Evolutionary conservation across 2,888 invertebrate species (phyloP), one percentile per base, ranked within the genome.

Genomic region (Sarcophaga subvicina): DNA sequence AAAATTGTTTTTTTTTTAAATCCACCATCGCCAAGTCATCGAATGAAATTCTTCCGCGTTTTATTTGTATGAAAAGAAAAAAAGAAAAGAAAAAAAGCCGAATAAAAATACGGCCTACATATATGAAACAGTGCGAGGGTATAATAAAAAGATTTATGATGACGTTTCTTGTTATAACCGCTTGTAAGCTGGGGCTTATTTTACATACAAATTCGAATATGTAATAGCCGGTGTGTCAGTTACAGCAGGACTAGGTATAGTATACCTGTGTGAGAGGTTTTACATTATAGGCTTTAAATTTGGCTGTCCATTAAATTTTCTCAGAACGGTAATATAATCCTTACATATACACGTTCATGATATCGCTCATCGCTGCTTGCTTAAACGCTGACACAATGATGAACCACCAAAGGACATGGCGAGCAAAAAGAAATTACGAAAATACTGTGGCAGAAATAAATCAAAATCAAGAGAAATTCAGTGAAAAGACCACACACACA

Each of bases 121-220:
- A 69, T 12, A 37, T 37, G 37, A 37, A 37, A 3, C 37, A 37
- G 37, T 37, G 10, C 10, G 37, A 8, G 37, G 17, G 63, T 45
- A 71, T 45, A 82, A 70, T 70, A 25, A 76, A 71, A 70, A 76
- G 70, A 82, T 76, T 76, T 82, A 76, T 76, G 70, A 71, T 25
- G 63, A 70, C 59, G 37, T 82, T 64, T 82, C 64, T 64, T 76
- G 64, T 45, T 76, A 14, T 45, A 82, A 27, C 70, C 54, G 63
- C 69, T 76, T 76, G 70, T 82, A 82, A 82, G 64, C 47, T 49
- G 17, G 54, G 54, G 10, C 76, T 75, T 62, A 79, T n/a, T 59
- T n/a, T 27, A 69, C 11, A 69, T 14, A 17, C 47, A 5, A 25
- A 62, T 25, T 10, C 20, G 17, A 25, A 37, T 37, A 37, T 10